Base-by-base conservation (phyloP, 2,888 invertebrate species). In the Dryobotodes eremita region DNA sequence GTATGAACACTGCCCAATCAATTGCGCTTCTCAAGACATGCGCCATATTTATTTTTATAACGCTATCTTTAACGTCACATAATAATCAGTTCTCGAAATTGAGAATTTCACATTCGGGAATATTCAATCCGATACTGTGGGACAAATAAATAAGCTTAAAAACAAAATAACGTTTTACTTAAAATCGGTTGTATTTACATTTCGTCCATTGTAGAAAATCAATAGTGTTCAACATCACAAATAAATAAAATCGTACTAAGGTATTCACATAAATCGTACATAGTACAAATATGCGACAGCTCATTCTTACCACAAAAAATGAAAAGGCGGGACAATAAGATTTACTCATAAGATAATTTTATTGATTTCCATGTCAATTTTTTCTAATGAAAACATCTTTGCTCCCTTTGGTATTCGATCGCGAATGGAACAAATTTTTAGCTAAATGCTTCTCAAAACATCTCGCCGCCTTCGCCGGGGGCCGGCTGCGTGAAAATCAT, bases 131-230 rank as follows among this genome's bases (percentile, higher is more conserved):
- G 76, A 83, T 82, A 85, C 72, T 70, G 71, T 78, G 92, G 94
- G 93, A 92, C 93, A 95, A 96, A 96, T 96, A 96, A 96, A 96
- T 94, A 95, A 95, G 95, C 94, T 92, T 93, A 90, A 93, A 96
- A 96, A 97, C 96, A 96, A 96, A 96, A 96, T 96, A 96, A 95
- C 95, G 92, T 96, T 96, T 96, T 97, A 96, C 96, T 96, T 96
- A 96, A 95, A 96, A 96, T 96, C 96, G 96, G 96, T 97, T 97
- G 97, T 97, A 97, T 97, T 97, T 97, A 97, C 97, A 97, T 95
- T 96, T 96, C 95, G 96, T 96, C 96, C 96, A 95, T 95, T 94
- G 96, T 96, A 96, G 96, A 96, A 96, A 96, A 97, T 96, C 95
- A 96, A 95, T 95, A 94, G 95, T 96, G 96, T 96, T 96, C 95